Percentiles rank a stretch among this genome's conserved stretches.
Evolutionary conservation across 2,888 invertebrate species (phyloP).

Genomic region (Cheiracanthium punctorium): DNA sequence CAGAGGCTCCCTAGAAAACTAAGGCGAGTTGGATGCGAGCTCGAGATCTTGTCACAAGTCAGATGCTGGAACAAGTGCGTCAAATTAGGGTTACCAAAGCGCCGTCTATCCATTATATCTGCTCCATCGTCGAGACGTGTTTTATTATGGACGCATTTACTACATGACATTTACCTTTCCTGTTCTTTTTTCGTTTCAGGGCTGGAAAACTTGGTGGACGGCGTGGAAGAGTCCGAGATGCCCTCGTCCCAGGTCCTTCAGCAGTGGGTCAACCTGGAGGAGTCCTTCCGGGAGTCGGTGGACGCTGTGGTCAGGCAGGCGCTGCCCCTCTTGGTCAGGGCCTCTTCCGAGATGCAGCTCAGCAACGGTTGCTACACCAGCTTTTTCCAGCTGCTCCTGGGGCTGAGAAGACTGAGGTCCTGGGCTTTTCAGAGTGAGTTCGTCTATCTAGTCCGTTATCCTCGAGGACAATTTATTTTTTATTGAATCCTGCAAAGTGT

Average conservation of each 20-base stretch:
- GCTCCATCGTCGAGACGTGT: too few species aligned
- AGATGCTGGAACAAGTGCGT: too few species aligned
- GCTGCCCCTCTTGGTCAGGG: constrained; percentile 56
- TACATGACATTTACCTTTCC: too few species aligned
- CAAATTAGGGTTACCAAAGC: too few species aligned
- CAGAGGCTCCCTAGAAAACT: too few species aligned
- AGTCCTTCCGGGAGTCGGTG: constrained; percentile 58
- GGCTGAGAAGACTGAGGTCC: constrained; percentile 55
- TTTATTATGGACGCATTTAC: too few species aligned
- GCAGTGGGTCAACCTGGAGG: constrained; percentile 63
- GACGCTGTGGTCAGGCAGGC: constrained; percentile 63
- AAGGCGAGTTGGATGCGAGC: too few species aligned
- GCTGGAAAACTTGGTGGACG: constrained; percentile 32
- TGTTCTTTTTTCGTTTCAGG: too few species aligned
- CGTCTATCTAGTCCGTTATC: neutral
- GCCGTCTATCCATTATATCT: too few species aligned
- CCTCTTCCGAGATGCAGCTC: constrained; percentile 65
- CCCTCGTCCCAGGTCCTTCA: constrained; percentile 57
- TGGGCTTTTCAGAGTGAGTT: constrained; percentile 71
- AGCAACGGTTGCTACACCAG: constrained; percentile 67
- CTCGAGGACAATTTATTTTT: too few species aligned
- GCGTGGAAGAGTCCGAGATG: constrained; percentile 32
- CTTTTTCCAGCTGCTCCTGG: constrained; percentile 64
- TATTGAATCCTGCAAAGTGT: too few species aligned
- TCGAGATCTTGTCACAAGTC: too few species aligned